Evolutionary conservation across 2,797 vertebrate genomes (phyloP).

Genomic region (Acomys russatus): DNA sequence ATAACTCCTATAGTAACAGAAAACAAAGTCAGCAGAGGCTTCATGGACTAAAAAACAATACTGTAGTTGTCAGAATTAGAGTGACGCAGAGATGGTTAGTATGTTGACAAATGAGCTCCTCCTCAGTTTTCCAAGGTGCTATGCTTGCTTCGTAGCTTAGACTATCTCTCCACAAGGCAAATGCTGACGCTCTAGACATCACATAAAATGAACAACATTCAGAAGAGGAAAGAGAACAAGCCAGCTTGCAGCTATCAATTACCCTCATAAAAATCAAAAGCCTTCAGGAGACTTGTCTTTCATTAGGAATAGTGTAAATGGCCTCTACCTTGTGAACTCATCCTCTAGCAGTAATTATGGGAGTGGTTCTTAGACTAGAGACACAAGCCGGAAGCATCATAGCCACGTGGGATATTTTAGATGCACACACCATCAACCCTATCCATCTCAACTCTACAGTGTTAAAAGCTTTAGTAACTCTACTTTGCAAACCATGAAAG

Average conservation of each 20-base stretch:
- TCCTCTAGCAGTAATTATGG: neutral
- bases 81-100: accelerated
- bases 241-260: neutral
- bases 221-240: conserved; percentile 3
- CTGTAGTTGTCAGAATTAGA: neutral
- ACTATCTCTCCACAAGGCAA: neutral
- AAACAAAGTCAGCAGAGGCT: neutral
- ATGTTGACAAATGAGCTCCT: neutral
- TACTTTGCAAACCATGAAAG: neutral
- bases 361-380: neutral
- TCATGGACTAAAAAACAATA: neutral
- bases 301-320: neutral
- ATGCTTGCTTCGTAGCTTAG: neutral
- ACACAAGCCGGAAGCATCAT: neutral
- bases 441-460: neutral
- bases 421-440: neutral
- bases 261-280: neutral
- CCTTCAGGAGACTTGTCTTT: neutral
- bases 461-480: neutral
- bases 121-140: neutral
- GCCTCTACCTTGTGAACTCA: neutral
- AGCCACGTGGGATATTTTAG: neutral
- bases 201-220: neutral
- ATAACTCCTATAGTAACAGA: neutral
- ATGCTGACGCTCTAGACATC: neutral